Evolutionary conservation across 2,113 vertebrate genomes (phyloP), one percentile per base, ranked within the genome.

Genomic region (Chelonoidis abingdonii): DNA sequence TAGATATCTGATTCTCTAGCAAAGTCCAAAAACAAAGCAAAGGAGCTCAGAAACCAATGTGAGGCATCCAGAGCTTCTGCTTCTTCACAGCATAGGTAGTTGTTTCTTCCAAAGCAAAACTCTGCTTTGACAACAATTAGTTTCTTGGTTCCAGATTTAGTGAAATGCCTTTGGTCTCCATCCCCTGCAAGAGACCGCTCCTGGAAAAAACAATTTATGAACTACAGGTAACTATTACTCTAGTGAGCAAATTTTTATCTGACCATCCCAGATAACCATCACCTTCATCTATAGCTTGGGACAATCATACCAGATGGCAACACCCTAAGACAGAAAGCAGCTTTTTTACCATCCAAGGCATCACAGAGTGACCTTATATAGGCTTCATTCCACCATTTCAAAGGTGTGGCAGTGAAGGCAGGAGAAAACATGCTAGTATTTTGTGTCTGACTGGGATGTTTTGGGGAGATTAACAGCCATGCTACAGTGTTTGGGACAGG

Each of bases 21-120:
- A 44, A 83, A 53, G n/a, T 89, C 90, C 87, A 92, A 89, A 82
- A 83, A 89, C 86, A 93, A 54, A 83, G 80, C 75, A 93, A 92
- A 92, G 82, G 88, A 87, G 93, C 88, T 91, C 41, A 81, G 78
- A 86, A 38, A 79, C 79, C 0, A 0, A 21, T 25, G 0, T 69
- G 85, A 76, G 80, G 90, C 56, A 96, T 49, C 10, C 44, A 84
- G 76, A 84, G 62, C 38, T 50, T 80, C n/a, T 21, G 10, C 29
- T 52, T 31, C 35, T 89, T 92, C 19, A 44, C 56, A 41, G 22
- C 2, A 1, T n/a, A 84, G 41, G 11, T 7, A 47, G 75, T 24
- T 4, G 12, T 78, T 78, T 29, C 41, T 44, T 25, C 25, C 14
- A 79, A 95, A 95, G 80, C 84, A 94, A 80, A 94, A 50, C 56